Evolutionary conservation across 2,888 invertebrate genomes (phyloP).

Genomic region (Hypsopygia costalis): DNA sequence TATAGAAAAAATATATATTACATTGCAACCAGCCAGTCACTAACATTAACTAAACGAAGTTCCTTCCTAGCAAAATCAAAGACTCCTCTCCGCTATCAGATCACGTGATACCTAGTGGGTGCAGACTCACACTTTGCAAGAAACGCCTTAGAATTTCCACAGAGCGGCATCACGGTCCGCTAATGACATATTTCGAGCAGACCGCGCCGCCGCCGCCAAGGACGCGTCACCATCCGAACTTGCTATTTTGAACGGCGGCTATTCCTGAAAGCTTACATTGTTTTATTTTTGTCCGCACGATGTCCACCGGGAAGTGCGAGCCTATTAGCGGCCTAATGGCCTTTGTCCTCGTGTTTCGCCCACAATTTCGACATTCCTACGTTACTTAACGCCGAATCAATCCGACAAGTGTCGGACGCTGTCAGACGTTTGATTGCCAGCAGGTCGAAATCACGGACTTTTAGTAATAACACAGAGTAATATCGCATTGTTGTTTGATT

Average conservation of each 20-base stretch:
- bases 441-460: slow-evolving; percentile 1
- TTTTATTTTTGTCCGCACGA: slow-evolving; percentile 66
- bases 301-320: slow-evolving; percentile 61
- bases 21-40: too few relatives aligned
- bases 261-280: slow-evolving; percentile 77
- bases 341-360: slow-evolving; percentile 15
- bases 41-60: too few relatives aligned
- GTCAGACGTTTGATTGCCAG: slow-evolving; percentile 8
- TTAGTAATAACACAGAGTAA: neutral
- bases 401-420: neutral
- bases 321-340: slow-evolving; percentile 30
- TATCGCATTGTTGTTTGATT: too few relatives aligned
- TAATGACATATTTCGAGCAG: slow-evolving; percentile 66
- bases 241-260: slow-evolving; percentile 62
- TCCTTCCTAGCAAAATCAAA: neutral
- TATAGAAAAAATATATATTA: too few relatives aligned
- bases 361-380: slow-evolving; percentile 8
- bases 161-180: slow-evolving; percentile 33
- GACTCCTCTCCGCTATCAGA: neutral
- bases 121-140: neutral
- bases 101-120: too few relatives aligned
- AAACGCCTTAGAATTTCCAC: slow-evolving; percentile 23
- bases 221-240: slow-evolving; percentile 63
- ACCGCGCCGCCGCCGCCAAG: slow-evolving; percentile 56
- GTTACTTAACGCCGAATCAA: neutral